phyloP scores from a whole-genome alignment of 2,888 invertebrate genomes.

The Trachelus stipa region DNA sequence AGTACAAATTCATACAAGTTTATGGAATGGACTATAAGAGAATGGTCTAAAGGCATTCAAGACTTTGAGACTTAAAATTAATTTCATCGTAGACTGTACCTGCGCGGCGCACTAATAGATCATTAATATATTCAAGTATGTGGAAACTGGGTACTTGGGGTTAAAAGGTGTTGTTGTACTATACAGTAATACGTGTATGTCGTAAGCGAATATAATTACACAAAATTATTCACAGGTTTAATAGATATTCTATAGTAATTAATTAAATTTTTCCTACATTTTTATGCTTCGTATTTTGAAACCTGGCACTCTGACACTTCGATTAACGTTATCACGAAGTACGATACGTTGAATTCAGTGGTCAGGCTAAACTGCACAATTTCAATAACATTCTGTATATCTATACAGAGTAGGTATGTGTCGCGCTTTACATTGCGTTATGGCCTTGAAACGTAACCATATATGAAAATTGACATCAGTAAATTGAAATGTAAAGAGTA shows the following conservation, averaged over 20 bases:
- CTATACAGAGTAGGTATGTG: neutral
- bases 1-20: neutral
- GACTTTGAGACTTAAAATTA: neutral
- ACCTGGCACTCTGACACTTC: neutral
- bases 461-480: neutral
- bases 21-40: neutral
- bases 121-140: neutral
- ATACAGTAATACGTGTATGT: neutral
- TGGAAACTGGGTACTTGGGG: neutral
- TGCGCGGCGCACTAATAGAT: neutral
- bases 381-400: neutral
- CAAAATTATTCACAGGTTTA: neutral
- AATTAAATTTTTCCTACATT: neutral
- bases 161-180: neutral
- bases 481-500: neutral
- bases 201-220: neutral
- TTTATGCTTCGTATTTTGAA: neutral
- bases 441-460: neutral
- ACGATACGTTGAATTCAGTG: neutral
- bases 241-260: neutral
- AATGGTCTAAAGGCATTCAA: neutral
- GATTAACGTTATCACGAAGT: neutral
- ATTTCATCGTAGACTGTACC: neutral
- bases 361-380: no score
- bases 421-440: neutral